Base-by-base conservation (phyloP, 2,113 vertebrate genomes). In the Halichoeres trimaculatus region DNA sequence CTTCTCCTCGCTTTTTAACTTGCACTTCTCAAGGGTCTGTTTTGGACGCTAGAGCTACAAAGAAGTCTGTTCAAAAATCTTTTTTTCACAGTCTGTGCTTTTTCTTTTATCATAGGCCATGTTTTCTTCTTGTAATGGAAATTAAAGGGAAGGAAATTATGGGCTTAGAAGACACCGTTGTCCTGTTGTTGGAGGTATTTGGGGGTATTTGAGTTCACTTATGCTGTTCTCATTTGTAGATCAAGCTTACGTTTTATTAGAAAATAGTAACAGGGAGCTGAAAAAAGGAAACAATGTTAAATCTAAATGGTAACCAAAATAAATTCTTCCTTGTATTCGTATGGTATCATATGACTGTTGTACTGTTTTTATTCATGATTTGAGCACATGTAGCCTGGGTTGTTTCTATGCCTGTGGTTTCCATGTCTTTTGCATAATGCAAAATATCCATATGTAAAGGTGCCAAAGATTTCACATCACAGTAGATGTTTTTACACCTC, bases 1-100 rank as follows among this genome's bases (percentile, higher is more conserved):
- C 66, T 66, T 58, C n/a, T 12, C 22, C 23, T 40, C 69, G 60
- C 81, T 86, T 89, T n/a, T 91, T 71, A 82, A 85, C 64, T 71
- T 56, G 17, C 60, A 76, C 73, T 84, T 59, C 87, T 90, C 85
- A 48, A 24, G 82, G 67, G 80, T 76, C 47, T 47, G 50, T 47
- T 80, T 86, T 70, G 58, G 72, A 78, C 48, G 59, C 13, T 58
- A 20, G 5, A 11, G 56, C 64, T 76, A 80, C 78, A 87, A 84
- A 88, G 53, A 80, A 43, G 26, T 74, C 50, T 63, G 53, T 26
- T 72, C 52, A 70, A 70, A 83, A 77, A 69, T 2, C 41, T 2
- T 75, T 52, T 9, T 30, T 36, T 68, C 48, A 59, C 36, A 56
- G 45, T 56, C 68, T 30, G 1, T 30, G 38, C 26, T 71, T 16